phyloP scores from a whole-genome alignment of 2,797 vertebrate genomes.

The Adelosebastes latens region DNA sequence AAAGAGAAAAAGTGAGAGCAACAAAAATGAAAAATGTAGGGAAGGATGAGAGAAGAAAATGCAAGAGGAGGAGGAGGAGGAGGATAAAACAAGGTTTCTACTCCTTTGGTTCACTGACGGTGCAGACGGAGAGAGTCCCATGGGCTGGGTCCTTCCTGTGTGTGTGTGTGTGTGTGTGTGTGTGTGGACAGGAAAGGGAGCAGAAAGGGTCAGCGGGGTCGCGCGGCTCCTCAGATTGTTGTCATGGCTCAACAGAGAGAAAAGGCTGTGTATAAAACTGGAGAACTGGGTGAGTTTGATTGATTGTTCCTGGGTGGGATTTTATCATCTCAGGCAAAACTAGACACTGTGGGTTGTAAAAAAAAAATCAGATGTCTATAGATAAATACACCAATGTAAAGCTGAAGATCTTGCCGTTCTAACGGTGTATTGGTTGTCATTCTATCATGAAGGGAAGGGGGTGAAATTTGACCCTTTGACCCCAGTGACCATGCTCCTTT shows the following conservation, averaged over 20 bases:
- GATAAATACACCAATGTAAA: accelerated
- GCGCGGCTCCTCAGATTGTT: slow-evolving; percentile 41
- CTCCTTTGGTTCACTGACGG: slow-evolving; percentile 45
- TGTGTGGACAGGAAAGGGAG: slow-evolving; percentile 50
- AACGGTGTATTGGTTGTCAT: too few species aligned
- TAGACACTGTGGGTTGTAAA: background rate
- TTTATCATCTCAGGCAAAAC: background rate
- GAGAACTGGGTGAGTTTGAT: background rate
- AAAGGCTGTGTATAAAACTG: background rate
- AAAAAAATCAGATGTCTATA: background rate
- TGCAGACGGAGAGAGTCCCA: slow-evolving; percentile 39
- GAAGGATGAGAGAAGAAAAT: background rate
- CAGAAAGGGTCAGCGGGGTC: slow-evolving; percentile 42
- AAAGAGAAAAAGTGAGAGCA: background rate
- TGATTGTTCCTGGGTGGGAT: background rate
- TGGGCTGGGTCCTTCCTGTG: slow-evolving; percentile 57
- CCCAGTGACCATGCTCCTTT: too few species aligned
- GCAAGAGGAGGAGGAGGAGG: background rate
- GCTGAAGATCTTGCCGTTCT: too few species aligned
- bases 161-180: background rate
- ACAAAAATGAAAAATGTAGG: background rate
- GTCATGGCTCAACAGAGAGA: slow-evolving; percentile 47
- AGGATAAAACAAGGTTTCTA: slow-evolving; percentile 6
- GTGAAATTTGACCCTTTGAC: too few species aligned
- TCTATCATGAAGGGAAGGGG: too few species aligned